Evolutionary conservation across 1,140 invertebrate species (phyloP), one percentile per base, ranked within the genome.

Genomic region (Euglossa dilemma): DNA sequence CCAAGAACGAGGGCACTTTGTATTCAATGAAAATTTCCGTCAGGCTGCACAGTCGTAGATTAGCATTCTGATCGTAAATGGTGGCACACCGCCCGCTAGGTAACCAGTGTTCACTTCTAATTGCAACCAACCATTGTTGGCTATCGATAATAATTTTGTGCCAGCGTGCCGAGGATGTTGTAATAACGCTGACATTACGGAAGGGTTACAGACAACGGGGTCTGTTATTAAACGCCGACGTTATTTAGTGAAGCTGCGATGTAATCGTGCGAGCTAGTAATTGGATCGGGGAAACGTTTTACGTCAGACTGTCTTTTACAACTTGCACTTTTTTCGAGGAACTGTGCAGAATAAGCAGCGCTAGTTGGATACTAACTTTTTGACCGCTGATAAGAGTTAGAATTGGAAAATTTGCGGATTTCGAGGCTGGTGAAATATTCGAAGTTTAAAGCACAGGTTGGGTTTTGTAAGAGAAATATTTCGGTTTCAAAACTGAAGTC

Each of bases 91-190:
- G 61, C 52, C 18, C 61, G 23, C 50, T 61, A 20, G 43, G 20
- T 25, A 72, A 64, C n/a, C 57, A 20, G 56, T 63, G 59, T 75
- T 73, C 61, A 47, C 45, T 61, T 84, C 63, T 84, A 85, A 88
- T 85, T 88, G 86, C 86, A 36, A 36, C 66, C 67, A 11, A 56
- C 70, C 43, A 88, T 87, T 85, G 86, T 88, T 79, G 72, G 50
- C 54, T 76, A 80, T 85, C 71, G 74, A 77, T 76, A 83, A 88
- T 88, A 88, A 88, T 88, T 85, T 83, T 61, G 61, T 61, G 66
- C 64, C n/a, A 52, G 57, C 50, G 52, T 52, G 85, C n/a, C 64
- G 47, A 61, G 57, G 64, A 80, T 71, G 86, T 83, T 64, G 80
- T 43, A 88, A 88, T 75, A 78, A 70, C 52, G 56, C 84, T 63